Conservation (phyloP, 1,140 invertebrate species). For the Propsilocerus akamusi region DNA sequence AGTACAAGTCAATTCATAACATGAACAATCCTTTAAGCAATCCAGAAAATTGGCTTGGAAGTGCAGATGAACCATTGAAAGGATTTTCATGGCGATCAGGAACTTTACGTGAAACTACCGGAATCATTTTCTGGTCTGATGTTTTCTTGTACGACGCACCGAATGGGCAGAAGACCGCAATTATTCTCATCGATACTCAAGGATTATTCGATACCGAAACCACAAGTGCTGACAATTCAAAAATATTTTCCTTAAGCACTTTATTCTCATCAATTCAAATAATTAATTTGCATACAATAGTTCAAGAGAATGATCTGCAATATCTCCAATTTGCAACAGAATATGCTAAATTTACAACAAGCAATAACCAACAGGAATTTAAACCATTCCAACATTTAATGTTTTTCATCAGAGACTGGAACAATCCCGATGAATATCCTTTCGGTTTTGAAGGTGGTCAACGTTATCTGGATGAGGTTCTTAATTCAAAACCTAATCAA, state of each 20-base stretch:
- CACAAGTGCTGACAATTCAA: conserved; percentile 49
- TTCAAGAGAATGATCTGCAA: conserved; percentile 48
- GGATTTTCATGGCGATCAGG: conserved; percentile 43
- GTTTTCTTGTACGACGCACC: conserved; percentile 31
- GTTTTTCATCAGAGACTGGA: not conserved
- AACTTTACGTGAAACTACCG: conserved; percentile 41
- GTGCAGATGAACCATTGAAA: not conserved
- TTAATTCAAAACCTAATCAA: not conserved
- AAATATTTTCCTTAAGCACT: conserved; percentile 44
- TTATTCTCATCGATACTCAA: conserved; percentile 51
- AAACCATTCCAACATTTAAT: conserved; percentile 1
- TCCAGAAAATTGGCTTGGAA: not conserved
- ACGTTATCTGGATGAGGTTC: not conserved
- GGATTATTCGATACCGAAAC: conserved; percentile 51
- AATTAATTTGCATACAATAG: conserved; percentile 43
- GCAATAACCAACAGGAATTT: not conserved
- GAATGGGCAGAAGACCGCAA: conserved; percentile 27
- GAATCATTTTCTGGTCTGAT: conserved; percentile 20
- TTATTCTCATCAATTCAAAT: conserved; percentile 45
- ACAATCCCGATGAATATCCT: not conserved
- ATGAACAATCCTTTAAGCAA: not conserved
- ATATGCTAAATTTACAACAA: not conserved
- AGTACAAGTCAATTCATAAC: not conserved
- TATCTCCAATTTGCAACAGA: conserved; percentile 23
- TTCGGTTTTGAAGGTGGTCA: not conserved